A percentile compares a stretch with the other conserved stretches of the same genome.
Evolutionary conservation across 1,140 invertebrate genomes (phyloP).

Genomic region (Gyrodactylus bullatarudis): DNA sequence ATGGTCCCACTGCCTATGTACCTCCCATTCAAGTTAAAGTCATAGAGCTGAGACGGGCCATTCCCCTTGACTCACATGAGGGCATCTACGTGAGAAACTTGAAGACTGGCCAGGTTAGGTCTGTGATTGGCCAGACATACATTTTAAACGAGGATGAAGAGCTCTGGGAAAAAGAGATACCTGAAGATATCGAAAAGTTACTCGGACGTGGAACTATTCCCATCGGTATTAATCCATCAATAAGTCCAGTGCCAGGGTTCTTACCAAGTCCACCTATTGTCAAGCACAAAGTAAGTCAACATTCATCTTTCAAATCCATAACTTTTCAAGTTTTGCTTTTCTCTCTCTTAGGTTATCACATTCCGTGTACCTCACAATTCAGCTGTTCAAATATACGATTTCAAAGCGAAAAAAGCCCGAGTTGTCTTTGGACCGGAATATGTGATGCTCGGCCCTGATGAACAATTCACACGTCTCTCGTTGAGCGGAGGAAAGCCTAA

Average conservation of each 20-base stretch:
- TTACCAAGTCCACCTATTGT: no score
- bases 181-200: slow-evolving; percentile 18
- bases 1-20: slow-evolving; percentile 24
- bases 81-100: slow-evolving; percentile 25
- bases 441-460: slow-evolving; percentile 16
- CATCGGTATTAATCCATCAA: no score
- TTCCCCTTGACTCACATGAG: slow-evolving; percentile 25
- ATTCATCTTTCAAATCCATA: no score
- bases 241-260: no score
- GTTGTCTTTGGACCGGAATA: slow-evolving; percentile 17
- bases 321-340: no score
- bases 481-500: slow-evolving; percentile 18
- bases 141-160: slow-evolving; percentile 26
- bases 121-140: slow-evolving; percentile 23
- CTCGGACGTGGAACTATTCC: slow-evolving; percentile 13
- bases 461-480: slow-evolving; percentile 17
- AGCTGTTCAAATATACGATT: slow-evolving; percentile 17
- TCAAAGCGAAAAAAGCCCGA: slow-evolving; percentile 14
- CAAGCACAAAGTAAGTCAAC: no score
- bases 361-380: slow-evolving; percentile 17
- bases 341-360: slow-evolving; percentile 11
- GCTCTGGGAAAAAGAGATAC: slow-evolving; percentile 23
- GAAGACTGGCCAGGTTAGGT: slow-evolving; percentile 20
- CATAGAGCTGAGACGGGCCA: slow-evolving; percentile 19
- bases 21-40: slow-evolving; percentile 25